A percentile compares a stretch with the other conserved stretches of the same genome.
Conservation (phyloP, 2,888 invertebrate species). For the Phania funesta region DNA sequence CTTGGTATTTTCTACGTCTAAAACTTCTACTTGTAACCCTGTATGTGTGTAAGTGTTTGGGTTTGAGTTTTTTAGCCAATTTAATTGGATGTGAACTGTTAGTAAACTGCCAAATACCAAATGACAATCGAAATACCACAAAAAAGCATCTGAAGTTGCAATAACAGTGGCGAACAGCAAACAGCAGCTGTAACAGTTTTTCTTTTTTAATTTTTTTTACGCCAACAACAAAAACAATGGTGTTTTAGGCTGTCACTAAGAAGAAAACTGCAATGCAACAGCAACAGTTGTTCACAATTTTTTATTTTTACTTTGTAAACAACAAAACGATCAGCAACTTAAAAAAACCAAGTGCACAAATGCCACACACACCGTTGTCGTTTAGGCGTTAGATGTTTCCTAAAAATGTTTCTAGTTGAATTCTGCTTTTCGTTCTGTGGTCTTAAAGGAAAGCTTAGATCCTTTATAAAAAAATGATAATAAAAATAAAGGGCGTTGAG, state of each 20-base stretch:
- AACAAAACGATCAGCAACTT: constrained; percentile 40
- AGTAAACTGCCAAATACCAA: constrained; percentile 68
- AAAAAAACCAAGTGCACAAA: constrained; percentile 52
- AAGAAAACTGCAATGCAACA: constrained; percentile 37
- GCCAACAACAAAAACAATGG: constrained; percentile 61
- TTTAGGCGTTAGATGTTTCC: constrained; percentile 61
- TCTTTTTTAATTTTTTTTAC: constrained; percentile 8
- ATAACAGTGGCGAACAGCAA: constrained; percentile 42
- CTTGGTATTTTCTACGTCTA: constrained; percentile 33
- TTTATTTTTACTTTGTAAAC: neutral
- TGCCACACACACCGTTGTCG: constrained; percentile 63
- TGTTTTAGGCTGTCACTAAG: constrained; percentile 63
- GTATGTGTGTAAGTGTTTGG: constrained; percentile 8
- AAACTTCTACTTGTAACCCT: neutral
- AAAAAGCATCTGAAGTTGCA: constrained; percentile 59
- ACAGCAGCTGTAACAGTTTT: constrained; percentile 45
- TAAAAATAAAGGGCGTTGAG: constrained; percentile 59
- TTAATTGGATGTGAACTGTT: constrained; percentile 68
- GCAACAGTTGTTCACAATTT: constrained; percentile 44
- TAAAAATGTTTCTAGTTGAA: neutral
- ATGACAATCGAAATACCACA: constrained; percentile 66
- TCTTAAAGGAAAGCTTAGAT: constrained; percentile 23
- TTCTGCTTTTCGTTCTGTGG: constrained; percentile 10
- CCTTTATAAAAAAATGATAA: neutral
- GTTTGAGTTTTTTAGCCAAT: constrained; percentile 58